phyloP scores from a whole-genome alignment of 2,888 invertebrate genomes.

The Anorthoa munda region DNA sequence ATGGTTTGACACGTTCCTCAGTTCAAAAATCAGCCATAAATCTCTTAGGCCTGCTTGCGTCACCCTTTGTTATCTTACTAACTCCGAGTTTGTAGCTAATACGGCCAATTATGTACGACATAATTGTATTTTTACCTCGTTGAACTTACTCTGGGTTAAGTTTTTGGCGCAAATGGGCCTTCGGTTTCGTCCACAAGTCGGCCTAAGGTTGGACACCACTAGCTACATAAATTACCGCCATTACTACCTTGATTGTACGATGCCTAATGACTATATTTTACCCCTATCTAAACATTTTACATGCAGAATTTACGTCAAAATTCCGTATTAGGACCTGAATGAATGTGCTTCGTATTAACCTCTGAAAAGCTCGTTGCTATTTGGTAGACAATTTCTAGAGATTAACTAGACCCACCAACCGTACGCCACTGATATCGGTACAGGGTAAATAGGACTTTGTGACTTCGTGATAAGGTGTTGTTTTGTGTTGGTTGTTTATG shows the following conservation, averaged over 20 bases:
- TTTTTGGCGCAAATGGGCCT: too few relatives aligned
- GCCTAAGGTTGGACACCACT: not conserved
- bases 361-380: constrained; percentile 44
- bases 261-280: constrained; percentile 55
- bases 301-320: constrained; percentile 53
- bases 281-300: constrained; percentile 55
- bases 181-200: too few relatives aligned
- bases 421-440: not conserved
- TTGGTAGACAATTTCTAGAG: constrained; percentile 61
- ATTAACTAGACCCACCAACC: constrained; percentile 45
- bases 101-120: too few relatives aligned
- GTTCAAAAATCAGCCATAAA: too few relatives aligned
- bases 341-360: constrained; percentile 53
- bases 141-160: too few relatives aligned
- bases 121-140: too few relatives aligned
- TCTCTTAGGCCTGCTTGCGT: too few relatives aligned
- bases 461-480: not conserved
- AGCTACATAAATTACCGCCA: constrained; percentile 18
- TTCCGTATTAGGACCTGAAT: constrained; percentile 52
- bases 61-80: too few relatives aligned
- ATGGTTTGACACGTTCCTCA: too few relatives aligned
- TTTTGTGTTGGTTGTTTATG: constrained; percentile 1
- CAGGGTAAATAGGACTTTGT: constrained; percentile 32
- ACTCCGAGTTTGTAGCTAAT: too few relatives aligned
- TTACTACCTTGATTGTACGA: constrained; percentile 40